Percentiles rank a stretch among this genome's conserved stretches.
phyloP scores from a whole-genome alignment of 1,140 invertebrate species.

The Calephelis virginiensis region DNA sequence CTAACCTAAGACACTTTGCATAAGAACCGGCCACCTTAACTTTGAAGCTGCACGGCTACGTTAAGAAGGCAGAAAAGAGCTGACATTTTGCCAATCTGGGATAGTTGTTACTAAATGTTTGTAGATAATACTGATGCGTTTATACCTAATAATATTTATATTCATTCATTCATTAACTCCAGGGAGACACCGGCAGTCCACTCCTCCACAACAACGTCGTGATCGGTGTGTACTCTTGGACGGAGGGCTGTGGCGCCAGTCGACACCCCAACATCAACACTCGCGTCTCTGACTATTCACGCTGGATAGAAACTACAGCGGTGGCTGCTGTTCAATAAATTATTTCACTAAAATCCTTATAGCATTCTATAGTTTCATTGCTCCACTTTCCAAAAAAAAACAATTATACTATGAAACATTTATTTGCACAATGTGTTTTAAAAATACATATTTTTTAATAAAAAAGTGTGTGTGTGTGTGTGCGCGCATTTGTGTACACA shows the following conservation, averaged over 20 bases:
- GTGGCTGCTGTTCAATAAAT: constrained; percentile 12
- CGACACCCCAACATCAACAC: constrained; percentile 79
- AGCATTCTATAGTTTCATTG: not conserved
- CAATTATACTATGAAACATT: no score
- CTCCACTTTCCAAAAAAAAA: not conserved
- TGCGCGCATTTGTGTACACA: no score
- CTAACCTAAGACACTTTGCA: no score
- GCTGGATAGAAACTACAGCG: constrained; percentile 49
- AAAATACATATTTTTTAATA: no score
- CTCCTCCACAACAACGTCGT: constrained; percentile 75
- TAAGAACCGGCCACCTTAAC: no score
- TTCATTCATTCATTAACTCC: constrained; percentile 16
- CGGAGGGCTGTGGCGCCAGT: constrained; percentile 69
- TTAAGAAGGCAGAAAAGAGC: no score
- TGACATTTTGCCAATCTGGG: no score
- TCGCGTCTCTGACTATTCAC: constrained; percentile 46
- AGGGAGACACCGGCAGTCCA: constrained; percentile 82
- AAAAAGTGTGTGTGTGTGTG: no score
- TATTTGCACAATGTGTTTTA: no score
- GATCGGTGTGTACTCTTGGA: constrained; percentile 80
- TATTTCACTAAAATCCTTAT: not conserved
- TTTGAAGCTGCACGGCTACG: no score
- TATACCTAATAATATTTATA: not conserved
- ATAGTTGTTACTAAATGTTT: no score
- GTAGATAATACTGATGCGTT: not conserved